Conservation (phyloP, 2,113 vertebrate genomes). For the Castor canadensis region DNA sequence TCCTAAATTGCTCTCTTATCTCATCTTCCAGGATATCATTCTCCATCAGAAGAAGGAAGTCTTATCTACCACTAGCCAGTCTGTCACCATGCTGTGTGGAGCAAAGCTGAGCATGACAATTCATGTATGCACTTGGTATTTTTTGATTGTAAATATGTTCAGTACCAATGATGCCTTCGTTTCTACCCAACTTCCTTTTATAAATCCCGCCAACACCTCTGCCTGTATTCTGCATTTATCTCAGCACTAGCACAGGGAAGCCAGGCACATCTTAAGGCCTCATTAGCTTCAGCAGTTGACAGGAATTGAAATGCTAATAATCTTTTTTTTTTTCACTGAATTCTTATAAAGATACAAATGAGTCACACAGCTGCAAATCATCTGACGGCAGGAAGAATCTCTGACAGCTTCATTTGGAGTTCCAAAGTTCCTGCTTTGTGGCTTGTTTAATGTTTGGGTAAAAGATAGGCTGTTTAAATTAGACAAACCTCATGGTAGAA, state of each 20-base stretch:
- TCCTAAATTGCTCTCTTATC: neutral
- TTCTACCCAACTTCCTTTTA: constrained; percentile 50
- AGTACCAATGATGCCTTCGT: constrained; percentile 57
- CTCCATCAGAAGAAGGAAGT: neutral
- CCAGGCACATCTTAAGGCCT: constrained; percentile 60
- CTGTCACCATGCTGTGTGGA: neutral
- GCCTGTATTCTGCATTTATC: constrained; percentile 13
- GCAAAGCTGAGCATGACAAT: constrained; percentile 39
- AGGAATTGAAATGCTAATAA: constrained; percentile 77
- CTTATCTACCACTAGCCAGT: neutral
- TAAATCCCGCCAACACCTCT: neutral
- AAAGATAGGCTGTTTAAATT: constrained; percentile 66
- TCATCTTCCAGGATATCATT: neutral
- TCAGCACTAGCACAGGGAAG: constrained; percentile 46
- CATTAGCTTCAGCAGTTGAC: constrained; percentile 72
- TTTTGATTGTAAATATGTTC: constrained; percentile 43
- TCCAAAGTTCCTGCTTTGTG: constrained; percentile 70
- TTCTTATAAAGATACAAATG: constrained; percentile 72
- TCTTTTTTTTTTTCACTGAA: constrained; percentile 65
- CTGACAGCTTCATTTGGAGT: constrained; percentile 76
- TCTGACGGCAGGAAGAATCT: constrained; percentile 66
- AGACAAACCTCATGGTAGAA: constrained; percentile 34
- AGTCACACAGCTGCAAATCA: constrained; percentile 76
- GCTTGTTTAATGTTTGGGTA: constrained; percentile 72
- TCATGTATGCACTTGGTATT: neutral